A percentile compares a stretch with the other conserved stretches of the same genome.
phyloP scores from a whole-genome alignment of 2,113 vertebrate genomes.

The Serilophus lunatus region DNA sequence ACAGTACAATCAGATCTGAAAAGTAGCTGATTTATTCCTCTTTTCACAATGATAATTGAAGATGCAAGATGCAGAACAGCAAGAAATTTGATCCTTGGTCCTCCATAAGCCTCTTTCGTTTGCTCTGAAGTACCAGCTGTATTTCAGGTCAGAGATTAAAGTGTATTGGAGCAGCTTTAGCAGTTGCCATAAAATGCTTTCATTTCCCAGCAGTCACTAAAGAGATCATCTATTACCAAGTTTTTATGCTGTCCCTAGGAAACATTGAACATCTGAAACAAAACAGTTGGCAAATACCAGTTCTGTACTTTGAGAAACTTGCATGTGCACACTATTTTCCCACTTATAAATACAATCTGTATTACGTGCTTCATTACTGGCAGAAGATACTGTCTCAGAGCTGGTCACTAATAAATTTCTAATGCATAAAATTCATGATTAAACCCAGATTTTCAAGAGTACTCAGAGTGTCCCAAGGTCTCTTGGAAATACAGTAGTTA shows the following conservation, averaged over 20 bases:
- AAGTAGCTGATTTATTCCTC: constrained; percentile 21
- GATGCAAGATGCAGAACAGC: background rate
- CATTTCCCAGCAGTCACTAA: constrained; percentile 6
- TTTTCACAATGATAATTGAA: background rate
- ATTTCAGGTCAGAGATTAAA: constrained; percentile 27
- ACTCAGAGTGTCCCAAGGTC: background rate
- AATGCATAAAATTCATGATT: background rate
- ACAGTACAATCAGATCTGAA: background rate
- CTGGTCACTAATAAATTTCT: background rate
- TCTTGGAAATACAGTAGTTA: background rate
- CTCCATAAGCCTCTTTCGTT: background rate
- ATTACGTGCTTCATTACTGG: background rate
- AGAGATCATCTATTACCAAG: background rate
- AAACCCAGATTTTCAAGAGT: background rate
- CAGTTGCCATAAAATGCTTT: background rate
- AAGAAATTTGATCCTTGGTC: constrained; percentile 23
- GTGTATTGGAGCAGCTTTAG: background rate
- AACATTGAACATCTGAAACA: background rate
- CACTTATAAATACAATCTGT: background rate
- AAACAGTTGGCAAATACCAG: background rate
- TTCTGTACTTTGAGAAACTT: background rate
- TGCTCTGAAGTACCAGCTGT: background rate
- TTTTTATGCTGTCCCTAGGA: background rate
- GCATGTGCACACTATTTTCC: background rate
- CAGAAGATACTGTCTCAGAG: background rate